Percentiles rank a stretch among this genome's conserved stretches.
Evolutionary conservation across 2,888 invertebrate genomes (phyloP).

Genomic region (Aethes cnicana): DNA sequence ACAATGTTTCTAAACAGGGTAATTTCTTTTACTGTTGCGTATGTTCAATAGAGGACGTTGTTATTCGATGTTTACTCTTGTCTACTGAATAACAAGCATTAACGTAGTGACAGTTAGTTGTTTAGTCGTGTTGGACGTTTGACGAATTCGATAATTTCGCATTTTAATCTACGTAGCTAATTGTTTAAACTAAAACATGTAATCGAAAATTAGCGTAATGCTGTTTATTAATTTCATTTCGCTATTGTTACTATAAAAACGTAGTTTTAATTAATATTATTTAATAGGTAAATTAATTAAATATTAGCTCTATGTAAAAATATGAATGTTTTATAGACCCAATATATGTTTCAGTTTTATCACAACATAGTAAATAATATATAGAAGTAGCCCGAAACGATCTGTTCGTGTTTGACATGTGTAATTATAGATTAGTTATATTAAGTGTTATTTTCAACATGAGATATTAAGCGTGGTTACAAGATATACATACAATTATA

Average conservation of each 20-base stretch:
- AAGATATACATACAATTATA: constrained; percentile 21
- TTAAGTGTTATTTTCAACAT: constrained; percentile 69
- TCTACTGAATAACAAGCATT: constrained; percentile 50
- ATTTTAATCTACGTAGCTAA: constrained; percentile 25
- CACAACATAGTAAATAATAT: constrained; percentile 48
- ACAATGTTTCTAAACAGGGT: constrained; percentile 82
- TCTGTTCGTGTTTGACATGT: constrained; percentile 61
- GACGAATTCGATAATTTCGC: constrained; percentile 3
- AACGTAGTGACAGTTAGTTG: constrained; percentile 43
- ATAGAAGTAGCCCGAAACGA: constrained; percentile 57
- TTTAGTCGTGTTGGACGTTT: constrained; percentile 24
- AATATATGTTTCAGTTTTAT: constrained; percentile 65
- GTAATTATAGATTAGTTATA: constrained; percentile 42
- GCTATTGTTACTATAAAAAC: constrained; percentile 21
- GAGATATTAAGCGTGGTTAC: constrained; percentile 58
- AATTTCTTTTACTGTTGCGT: constrained; percentile 78
- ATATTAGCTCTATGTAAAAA: constrained; percentile 39
- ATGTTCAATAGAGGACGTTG: constrained; percentile 66
- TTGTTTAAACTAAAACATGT: constrained; percentile 15
- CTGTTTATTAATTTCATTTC: constrained; percentile 17
- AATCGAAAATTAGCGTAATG: constrained; percentile 23
- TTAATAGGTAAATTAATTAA: constrained; percentile 49
- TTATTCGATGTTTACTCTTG: constrained; percentile 69
- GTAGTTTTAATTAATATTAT: constrained; percentile 36
- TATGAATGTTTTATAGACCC: constrained; percentile 60